phyloP scores from a whole-genome alignment of 2,888 invertebrate genomes.

The Ectemnius cavifrons region DNA sequence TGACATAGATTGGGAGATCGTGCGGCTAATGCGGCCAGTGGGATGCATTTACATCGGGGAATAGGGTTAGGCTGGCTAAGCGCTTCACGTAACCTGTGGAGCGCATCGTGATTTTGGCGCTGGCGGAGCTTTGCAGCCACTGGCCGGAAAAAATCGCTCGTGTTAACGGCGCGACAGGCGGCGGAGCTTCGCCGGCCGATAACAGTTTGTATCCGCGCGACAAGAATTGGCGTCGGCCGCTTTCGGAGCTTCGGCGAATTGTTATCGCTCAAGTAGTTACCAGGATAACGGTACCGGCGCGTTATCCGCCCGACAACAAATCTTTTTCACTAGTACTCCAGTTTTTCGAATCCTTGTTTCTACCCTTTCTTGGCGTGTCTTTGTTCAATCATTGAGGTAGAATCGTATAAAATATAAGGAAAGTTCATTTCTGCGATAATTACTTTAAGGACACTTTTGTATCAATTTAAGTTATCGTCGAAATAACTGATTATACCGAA shows the following conservation, averaged over 20 bases:
- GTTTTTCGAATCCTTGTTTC: no score
- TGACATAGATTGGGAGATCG: no score
- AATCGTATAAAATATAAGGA: no score
- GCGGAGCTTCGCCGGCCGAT: conserved; percentile 25
- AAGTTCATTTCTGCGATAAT: no score
- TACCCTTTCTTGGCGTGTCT: no score
- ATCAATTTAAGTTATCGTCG: no score
- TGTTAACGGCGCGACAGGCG: conserved; percentile 2
- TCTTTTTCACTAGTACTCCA: conserved; percentile 26
- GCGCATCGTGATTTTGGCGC: no score
- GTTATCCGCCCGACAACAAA: conserved; percentile 38
- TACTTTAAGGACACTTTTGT: no score
- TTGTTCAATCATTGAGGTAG: no score
- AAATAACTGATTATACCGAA: no score
- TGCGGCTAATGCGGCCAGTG: no score
- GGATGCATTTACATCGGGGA: conserved; percentile 6
- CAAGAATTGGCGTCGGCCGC: conserved; percentile 42
- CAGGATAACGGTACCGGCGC: conserved; percentile 14
- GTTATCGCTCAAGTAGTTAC: conserved; percentile 46
- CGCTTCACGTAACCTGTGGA: no score
- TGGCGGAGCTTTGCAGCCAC: conserved; percentile 6
- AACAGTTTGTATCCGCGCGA: conserved; percentile 44
- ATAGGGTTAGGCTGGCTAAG: neutral
- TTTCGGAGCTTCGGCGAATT: conserved; percentile 24
- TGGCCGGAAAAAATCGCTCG: conserved; percentile 24